Evolutionary conservation across 1,140 invertebrate genomes (phyloP), one percentile per base, ranked within the genome.

Genomic region (Chironomus striatipennis): DNA sequence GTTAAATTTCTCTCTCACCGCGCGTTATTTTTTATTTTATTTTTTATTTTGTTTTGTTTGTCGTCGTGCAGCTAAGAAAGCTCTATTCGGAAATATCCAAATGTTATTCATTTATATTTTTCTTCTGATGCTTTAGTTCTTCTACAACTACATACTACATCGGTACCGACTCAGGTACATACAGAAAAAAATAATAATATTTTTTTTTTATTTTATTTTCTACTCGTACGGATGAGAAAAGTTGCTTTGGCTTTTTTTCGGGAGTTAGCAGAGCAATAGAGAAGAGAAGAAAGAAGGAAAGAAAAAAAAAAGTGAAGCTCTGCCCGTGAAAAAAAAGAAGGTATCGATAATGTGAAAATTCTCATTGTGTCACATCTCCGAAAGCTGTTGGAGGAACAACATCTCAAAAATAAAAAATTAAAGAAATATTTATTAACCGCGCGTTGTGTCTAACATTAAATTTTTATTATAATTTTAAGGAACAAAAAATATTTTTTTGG

Each of bases 341-440:
- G 65, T 70, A 70, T 70, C 65, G 65, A 70, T 70, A 70, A 70
- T 57, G 65, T 70, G 65, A 70, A 70, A 70, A 70, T 70, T 70
- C 65, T 70, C 65, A 70, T 70, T 70, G 65, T 70, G 65, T 70
- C 65, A 70, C 65, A 70, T 70, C 65, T 70, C 65, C 20, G 65
- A 20, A 70, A 70, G 20, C 65, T 70, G 17, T 70, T 70, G 65
- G 17, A 70, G 65, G 65, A 70, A 21, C 65, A 70, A 70, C 65
- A 70, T 70, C 65, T 70, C 65, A 70, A 57, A 57, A 57, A n/a
- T n/a, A n/a, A n/a, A n/a, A 34, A 34, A 34, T 2, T 34, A 34
- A 34, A 2, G 5, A 2, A 34, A 34, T 34, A 34, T 34, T 57
- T 57, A n/a, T n/a, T n/a, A 57, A 57, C n/a, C 47, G 47, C 47